Evolutionary conservation across 2,888 invertebrate species (phyloP), one percentile per base, ranked within the genome.

Genomic region (Drosophila fungiperda): DNA sequence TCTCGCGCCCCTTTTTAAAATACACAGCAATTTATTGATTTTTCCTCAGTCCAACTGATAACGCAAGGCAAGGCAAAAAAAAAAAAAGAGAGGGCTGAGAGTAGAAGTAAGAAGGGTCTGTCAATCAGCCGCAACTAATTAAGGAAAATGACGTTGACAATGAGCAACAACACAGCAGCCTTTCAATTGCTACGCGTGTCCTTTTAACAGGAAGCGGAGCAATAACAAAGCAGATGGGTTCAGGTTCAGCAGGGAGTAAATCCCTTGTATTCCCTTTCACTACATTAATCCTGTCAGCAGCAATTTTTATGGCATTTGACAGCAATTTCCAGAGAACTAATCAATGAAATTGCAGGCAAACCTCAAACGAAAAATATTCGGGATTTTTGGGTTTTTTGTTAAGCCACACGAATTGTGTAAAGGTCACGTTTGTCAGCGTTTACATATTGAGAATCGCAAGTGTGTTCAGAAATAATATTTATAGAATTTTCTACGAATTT

Each of bases 111-210:
- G 42, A 72, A 71, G 80, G 82, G 76, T 62, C 67, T 76, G 82
- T 68, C 79, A 78, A 66, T 67, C 83, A 76, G 73, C 68, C 77
- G 59, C 69, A 81, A 82, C 83, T 83, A 81, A 81, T 81, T 81
- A 81, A 77, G 38, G 50, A 69, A 80, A 83, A 81, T 80, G 38
- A 71, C 73, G 72, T 54, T 67, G 72, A 80, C 76, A 78, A 61
- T 76, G 20, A 23, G 73, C 54, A 58, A 67, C 61, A 78, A 63
- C 48, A 49, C 54, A 52, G 50, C 45, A 40, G 35, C 50, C 45
- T 53, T n/a, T 23, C 45, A 52, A 55, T 64, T 64, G 17, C 77
- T 35, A 68, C 76, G 55, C 71, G 75, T 66, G 73, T 63, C 61
- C 63, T 59, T 66, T 48, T 42, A 32, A 45, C 40, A 5, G 42